These are phyloP conservation scores for Notothenia rossii DNA, from an alignment of 2,113 vertebrate genomes.

Conservation along the genomic window DNA sequence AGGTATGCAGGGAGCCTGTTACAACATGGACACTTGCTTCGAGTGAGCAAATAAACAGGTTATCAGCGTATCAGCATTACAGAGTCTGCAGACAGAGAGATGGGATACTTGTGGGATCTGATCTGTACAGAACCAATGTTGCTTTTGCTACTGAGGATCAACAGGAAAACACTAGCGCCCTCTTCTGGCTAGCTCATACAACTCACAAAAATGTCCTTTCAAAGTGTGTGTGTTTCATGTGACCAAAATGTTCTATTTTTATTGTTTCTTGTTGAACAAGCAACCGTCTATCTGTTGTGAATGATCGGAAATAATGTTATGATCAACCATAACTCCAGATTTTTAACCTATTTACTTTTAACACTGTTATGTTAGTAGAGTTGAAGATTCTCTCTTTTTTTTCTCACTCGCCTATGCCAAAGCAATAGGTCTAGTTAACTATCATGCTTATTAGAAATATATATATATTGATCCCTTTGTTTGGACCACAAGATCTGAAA, in stretches of 20 bases:
- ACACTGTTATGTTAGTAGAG: neutral
- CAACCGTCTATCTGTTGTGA: too few species aligned
- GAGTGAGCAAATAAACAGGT: conserved; percentile 59
- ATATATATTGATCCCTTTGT: too few species aligned
- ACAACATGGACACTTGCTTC: conserved; percentile 44
- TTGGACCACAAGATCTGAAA: too few species aligned
- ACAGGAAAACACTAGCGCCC: conserved; percentile 54
- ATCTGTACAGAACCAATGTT: neutral
- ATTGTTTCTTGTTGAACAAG: too few species aligned
- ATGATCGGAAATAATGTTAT: neutral
- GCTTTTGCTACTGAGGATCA: neutral
- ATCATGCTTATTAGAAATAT: too few species aligned
- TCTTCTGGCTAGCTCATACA: conserved; percentile 50
- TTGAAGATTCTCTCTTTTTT: too few species aligned
- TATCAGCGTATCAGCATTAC: conserved; percentile 20
- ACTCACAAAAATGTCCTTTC: too few species aligned
- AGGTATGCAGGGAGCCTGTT: conserved; percentile 69
- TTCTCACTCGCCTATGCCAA: too few species aligned
- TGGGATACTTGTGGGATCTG: conserved; percentile 35
- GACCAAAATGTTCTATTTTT: too few species aligned
- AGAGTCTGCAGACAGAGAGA: conserved; percentile 19
- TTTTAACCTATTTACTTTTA: too few species aligned
- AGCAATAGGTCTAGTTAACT: too few species aligned
- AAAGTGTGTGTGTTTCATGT: too few species aligned
- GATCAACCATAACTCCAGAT: neutral